phyloP scores from a whole-genome alignment of 2,113 vertebrate genomes.

The Tenrec ecaudatus region DNA sequence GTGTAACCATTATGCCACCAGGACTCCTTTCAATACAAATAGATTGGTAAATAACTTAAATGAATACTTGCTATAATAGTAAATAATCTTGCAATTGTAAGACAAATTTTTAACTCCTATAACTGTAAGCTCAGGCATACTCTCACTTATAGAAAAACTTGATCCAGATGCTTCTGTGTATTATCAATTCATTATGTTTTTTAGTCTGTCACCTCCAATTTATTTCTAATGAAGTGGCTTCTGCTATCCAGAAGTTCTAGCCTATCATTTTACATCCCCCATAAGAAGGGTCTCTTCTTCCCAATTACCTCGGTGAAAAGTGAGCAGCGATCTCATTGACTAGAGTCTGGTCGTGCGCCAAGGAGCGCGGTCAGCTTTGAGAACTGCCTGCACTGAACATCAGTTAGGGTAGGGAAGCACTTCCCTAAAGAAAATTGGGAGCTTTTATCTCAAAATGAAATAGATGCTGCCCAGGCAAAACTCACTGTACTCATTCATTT shows the following conservation, averaged over 20 bases:
- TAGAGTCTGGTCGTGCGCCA: not conserved
- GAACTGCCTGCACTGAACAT: not conserved
- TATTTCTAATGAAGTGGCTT: slow-evolving; percentile 13
- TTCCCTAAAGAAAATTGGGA: not conserved
- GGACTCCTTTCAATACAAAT: not conserved
- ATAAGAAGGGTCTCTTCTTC: slow-evolving; percentile 32
- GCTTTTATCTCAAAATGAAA: slow-evolving; percentile 14
- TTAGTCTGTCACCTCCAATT: not conserved
- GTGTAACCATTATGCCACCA: no score
- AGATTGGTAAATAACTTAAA: not conserved
- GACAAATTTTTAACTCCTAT: slow-evolving; percentile 21
- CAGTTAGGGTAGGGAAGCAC: not conserved
- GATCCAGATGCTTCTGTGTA: not conserved
- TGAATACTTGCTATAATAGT: slow-evolving; percentile 37
- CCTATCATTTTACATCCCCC: slow-evolving; percentile 34
- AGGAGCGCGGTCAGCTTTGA: not conserved
- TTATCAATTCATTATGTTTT: not conserved
- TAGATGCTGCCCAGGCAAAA: not conserved
- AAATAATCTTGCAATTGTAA: slow-evolving; percentile 39
- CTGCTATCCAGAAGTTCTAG: not conserved
- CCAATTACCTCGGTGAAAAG: not conserved
- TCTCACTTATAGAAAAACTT: not conserved
- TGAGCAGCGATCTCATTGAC: not conserved
- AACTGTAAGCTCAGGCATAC: not conserved
- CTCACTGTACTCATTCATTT: slow-evolving; percentile 17